A percentile compares a stretch with the other conserved stretches of the same genome.
Evolutionary conservation across 2,888 invertebrate species (phyloP).

Genomic region (Calameuta filiformis): DNA sequence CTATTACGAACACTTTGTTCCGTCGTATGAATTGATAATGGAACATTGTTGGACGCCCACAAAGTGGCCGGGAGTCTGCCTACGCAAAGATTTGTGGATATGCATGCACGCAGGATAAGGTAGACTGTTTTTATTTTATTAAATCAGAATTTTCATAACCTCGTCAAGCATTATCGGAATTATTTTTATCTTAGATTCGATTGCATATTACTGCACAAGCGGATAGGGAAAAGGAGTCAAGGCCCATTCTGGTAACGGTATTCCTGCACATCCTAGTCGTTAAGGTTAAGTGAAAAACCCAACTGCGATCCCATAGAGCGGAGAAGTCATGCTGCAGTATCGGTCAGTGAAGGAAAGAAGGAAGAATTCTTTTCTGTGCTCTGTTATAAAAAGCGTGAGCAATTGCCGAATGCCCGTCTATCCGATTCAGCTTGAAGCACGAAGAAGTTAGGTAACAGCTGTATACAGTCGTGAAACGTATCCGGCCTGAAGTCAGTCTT

Average conservation of each 20-base stretch:
- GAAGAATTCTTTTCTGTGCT: background rate
- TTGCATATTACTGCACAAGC: background rate
- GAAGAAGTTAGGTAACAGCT: conserved; percentile 40
- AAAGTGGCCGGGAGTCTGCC: background rate
- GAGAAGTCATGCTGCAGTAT: background rate
- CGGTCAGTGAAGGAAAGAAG: background rate
- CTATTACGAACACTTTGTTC: background rate
- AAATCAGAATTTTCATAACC: background rate
- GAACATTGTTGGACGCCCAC: background rate
- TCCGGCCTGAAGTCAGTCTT: conserved; percentile 43
- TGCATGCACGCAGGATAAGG: background rate
- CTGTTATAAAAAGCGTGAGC: background rate
- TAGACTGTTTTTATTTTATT: background rate
- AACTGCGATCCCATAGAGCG: background rate
- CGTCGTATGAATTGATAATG: background rate
- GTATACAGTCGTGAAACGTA: conserved; percentile 22
- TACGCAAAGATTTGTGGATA: background rate
- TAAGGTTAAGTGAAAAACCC: background rate
- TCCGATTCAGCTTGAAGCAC: conserved; percentile 17
- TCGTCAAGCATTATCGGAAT: background rate
- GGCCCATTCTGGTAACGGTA: background rate
- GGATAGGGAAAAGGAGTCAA: background rate
- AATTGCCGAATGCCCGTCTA: background rate
- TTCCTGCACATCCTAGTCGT: background rate
- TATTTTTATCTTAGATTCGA: background rate